Evolutionary conservation across 1,140 invertebrate genomes (phyloP), one percentile per base, ranked within the genome.

Genomic region (Drosophila simulans): DNA sequence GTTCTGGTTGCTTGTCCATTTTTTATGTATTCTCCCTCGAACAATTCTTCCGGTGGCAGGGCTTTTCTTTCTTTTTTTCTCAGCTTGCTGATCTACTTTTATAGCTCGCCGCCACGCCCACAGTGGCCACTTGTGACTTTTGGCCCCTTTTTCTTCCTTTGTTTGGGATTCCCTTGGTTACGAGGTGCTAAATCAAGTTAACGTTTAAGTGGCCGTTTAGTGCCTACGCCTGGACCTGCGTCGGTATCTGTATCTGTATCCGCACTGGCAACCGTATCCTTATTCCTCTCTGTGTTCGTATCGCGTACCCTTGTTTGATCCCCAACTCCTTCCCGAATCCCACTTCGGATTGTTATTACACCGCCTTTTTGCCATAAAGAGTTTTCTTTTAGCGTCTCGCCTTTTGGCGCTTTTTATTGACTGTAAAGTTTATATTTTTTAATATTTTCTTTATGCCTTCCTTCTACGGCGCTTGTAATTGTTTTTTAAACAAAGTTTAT

Each of bases 101-200:
- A 85, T 85, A 20, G 73, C 77, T 27, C 35, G 56, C 15, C 56
- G 69, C 58, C 49, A 49, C 57, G 53, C 65, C 80, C 54, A 45
- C 55, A 20, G 35, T 27, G 45, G 52, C 64, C 49, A 69, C 49
- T 59, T 54, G 37, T 64, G 54, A 71, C 49, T 48, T 60, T 65
- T 59, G 45, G 20, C n/a, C 56, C 20, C 34, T 40, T 52, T 43
- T 48, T 56, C n/a, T n/a, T 25, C 51, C 48, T 68, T 66, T 56
- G 55, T 57, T 65, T 15, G 49, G 35, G 39, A n/a, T 40, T 76
- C 27, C 7, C 51, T 74, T 31, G 53, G 76, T 88, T 80, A 88
- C 84, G 83, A 88, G 79, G 83, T 88, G 83, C 83, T 88, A 88
- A 88, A 89, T 88, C 83, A 88, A 88, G 83, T 88, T 89, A 88